Evolutionary conservation across 2,888 invertebrate genomes (phyloP).

Genomic region (Chymomyza procnemis): DNA sequence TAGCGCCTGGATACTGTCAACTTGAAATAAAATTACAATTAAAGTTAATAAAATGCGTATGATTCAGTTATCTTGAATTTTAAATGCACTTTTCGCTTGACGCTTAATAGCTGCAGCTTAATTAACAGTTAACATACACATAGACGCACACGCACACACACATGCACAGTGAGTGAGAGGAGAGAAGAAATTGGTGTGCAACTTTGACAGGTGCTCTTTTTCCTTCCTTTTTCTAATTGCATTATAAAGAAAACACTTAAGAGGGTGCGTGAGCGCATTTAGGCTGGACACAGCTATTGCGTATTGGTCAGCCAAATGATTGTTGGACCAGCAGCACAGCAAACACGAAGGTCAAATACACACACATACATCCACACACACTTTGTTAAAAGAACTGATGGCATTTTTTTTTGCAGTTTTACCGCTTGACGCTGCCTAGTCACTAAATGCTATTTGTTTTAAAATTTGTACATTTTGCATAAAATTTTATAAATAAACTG

Average conservation of each 20-base stretch:
- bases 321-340: neutral
- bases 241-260: neutral
- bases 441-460: conserved; percentile 22
- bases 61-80: neutral
- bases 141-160: too few relatives aligned
- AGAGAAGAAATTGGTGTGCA: neutral
- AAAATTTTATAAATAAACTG: conserved; percentile 41
- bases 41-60: neutral
- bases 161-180: neutral
- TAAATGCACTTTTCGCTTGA: neutral
- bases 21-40: neutral
- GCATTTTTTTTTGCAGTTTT: neutral
- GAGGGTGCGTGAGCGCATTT: neutral
- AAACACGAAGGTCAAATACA: conserved; percentile 60
- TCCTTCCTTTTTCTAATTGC: neutral
- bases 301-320: neutral
- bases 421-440: neutral
- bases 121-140: neutral
- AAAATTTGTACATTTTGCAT: conserved; percentile 24
- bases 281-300: neutral
- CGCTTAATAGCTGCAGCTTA: neutral
- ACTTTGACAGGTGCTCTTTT: neutral
- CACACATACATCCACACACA: conserved; percentile 15
- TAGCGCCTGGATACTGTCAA: neutral
- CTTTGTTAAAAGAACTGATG: neutral